Conservation (phyloP, 2,797 vertebrate species). For the Neosilurus hyrtlii region DNA sequence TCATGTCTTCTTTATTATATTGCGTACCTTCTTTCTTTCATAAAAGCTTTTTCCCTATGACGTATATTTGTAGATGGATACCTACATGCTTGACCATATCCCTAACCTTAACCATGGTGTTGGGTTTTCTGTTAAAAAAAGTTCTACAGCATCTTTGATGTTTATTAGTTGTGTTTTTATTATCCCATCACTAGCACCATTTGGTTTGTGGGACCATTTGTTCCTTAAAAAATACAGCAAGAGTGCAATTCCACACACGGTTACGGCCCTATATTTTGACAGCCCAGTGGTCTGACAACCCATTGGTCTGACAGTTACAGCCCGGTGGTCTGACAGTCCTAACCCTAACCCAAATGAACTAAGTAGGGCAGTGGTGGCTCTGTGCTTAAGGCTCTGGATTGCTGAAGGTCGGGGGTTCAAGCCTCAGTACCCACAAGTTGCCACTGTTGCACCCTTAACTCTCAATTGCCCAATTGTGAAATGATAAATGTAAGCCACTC, state of each 20-base stretch:
- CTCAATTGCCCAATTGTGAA: too few species aligned
- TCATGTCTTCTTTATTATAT: not conserved
- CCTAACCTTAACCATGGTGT: not conserved
- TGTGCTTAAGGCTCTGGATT: too few species aligned
- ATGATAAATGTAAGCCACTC: too few species aligned
- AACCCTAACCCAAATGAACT: too few species aligned
- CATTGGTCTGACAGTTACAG: too few species aligned
- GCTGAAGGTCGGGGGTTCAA: too few species aligned
- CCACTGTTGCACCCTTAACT: too few species aligned
- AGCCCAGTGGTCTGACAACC: too few species aligned
- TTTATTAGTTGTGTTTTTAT: conserved; percentile 7
- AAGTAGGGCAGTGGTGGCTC: too few species aligned
- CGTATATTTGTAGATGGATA: not conserved
- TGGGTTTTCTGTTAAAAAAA: not conserved
- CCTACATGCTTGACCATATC: not conserved
- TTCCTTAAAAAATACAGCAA: not conserved
- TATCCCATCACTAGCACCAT: conserved; percentile 16
- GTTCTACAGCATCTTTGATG: not conserved
- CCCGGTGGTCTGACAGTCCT: too few species aligned
- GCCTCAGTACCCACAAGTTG: too few species aligned
- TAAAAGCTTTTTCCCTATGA: not conserved
- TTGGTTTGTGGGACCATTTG: conserved; percentile 14
- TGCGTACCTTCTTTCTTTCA: not conserved
- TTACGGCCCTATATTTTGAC: too few species aligned
- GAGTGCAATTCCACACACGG: not conserved